A percentile compares a stretch with the other conserved stretches of the same genome.
These are phyloP conservation scores for Leguminivora glycinivorella DNA, from an alignment of 1,140 invertebrate genomes.

Conservation along the genomic window DNA sequence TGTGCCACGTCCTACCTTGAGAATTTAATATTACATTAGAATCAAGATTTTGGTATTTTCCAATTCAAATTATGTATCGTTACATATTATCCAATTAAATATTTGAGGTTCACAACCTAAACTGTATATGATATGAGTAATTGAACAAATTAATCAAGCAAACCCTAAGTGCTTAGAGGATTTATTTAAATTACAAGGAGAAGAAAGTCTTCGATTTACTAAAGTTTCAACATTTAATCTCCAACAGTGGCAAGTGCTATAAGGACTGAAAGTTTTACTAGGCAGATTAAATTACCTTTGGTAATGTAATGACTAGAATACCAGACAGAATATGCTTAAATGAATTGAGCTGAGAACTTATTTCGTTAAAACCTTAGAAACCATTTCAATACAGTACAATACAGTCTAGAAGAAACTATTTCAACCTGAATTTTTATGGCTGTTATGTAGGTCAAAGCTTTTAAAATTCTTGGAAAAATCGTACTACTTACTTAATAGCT, in stretches of 20 bases:
- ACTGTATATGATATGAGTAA: too few species aligned
- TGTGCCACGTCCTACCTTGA: too few species aligned
- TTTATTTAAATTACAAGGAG: background rate
- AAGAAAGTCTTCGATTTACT: background rate
- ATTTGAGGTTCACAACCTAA: too few species aligned
- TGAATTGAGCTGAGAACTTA: background rate
- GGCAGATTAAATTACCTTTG: conserved; percentile 11
- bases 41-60: too few species aligned
- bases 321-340: background rate
- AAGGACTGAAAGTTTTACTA: background rate
- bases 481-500: background rate
- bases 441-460: background rate
- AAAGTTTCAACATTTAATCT: background rate
- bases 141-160: too few species aligned
- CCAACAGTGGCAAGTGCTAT: background rate
- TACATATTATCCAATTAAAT: too few species aligned
- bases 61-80: too few species aligned
- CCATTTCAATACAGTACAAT: too few species aligned
- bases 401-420: background rate
- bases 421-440: background rate
- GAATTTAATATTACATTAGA: too few species aligned
- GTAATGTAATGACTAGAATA: conserved; percentile 3
- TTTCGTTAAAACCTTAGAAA: background rate
- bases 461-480: background rate
- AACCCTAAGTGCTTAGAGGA: too few species aligned